Conservation (phyloP, 2,113 vertebrate species). For the Ardeotis arabs region DNA sequence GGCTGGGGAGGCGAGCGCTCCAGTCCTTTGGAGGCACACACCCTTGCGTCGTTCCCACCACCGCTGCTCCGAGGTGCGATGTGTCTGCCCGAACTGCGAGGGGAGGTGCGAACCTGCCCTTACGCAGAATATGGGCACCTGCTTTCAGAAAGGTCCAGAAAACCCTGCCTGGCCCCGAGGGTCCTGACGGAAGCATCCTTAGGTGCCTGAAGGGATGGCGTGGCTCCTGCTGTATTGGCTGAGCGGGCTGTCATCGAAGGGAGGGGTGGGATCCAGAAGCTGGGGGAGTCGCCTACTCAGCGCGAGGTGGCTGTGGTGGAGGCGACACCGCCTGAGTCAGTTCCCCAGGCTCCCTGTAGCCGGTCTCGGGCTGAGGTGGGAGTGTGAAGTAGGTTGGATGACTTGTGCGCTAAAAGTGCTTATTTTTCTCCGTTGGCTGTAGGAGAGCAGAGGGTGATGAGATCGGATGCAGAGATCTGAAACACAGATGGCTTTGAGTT, state of each 20-base stretch:
- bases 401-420: neutral
- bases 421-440: neutral
- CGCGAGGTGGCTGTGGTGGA: neutral
- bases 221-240: rapidly evolving
- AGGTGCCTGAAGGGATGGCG: rapidly evolving
- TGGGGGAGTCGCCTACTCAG: neutral
- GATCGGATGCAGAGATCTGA: neutral
- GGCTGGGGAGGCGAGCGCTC: neutral
- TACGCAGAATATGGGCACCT: rapidly evolving
- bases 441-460: neutral
- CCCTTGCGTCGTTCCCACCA: rapidly evolving
- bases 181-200: neutral
- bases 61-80: rapidly evolving
- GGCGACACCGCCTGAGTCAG: neutral
- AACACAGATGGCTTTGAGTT: neutral
- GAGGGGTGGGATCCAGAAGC: neutral
- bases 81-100: neutral
- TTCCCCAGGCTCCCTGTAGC: neutral
- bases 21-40: neutral
- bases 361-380: neutral
- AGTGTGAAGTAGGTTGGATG: constrained; percentile 31
- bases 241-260: neutral
- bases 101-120: neutral
- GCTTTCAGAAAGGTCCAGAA: neutral
- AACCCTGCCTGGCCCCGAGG: neutral